A percentile compares a stretch with the other conserved stretches of the same genome.
phyloP scores from a whole-genome alignment of 2,888 invertebrate genomes.

The Calameuta idolon region DNA sequence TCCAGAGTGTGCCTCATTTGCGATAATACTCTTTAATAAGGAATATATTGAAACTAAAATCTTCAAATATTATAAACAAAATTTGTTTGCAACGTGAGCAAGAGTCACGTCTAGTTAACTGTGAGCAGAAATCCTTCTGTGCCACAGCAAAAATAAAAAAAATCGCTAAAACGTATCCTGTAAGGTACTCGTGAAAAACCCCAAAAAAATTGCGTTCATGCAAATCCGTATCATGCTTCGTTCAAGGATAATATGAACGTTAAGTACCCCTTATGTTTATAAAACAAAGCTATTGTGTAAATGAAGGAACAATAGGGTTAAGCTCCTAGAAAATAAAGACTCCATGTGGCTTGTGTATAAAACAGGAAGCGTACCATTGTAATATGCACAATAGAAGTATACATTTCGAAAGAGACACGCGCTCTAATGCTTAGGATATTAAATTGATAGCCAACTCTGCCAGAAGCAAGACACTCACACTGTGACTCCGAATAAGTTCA shows the following conservation, averaged over 20 bases:
- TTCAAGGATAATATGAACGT: neutral
- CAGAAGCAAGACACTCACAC: slow-evolving; percentile 64
- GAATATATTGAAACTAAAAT: neutral
- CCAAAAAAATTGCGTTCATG: neutral
- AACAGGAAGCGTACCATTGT: neutral
- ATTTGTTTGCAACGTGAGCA: too few relatives aligned
- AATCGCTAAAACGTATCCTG: neutral
- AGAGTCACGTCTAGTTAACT: too few relatives aligned
- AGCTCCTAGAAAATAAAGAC: neutral
- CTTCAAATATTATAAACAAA: neutral
- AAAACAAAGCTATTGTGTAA: neutral
- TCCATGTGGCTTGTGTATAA: neutral
- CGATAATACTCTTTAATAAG: neutral
- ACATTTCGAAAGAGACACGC: neutral
- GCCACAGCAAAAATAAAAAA: neutral
- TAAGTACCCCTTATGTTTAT: neutral
- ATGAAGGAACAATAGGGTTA: neutral
- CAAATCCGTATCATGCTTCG: neutral
- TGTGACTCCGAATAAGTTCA: slow-evolving; percentile 69
- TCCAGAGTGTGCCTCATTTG: neutral
- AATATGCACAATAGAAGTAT: slow-evolving; percentile 6
- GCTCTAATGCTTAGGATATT: neutral
- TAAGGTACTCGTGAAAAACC: neutral
- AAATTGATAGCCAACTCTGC: neutral
- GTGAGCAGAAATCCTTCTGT: neutral